Evolutionary conservation across 2,797 vertebrate genomes (phyloP).

Genomic region (Mionectes olivaceus): DNA sequence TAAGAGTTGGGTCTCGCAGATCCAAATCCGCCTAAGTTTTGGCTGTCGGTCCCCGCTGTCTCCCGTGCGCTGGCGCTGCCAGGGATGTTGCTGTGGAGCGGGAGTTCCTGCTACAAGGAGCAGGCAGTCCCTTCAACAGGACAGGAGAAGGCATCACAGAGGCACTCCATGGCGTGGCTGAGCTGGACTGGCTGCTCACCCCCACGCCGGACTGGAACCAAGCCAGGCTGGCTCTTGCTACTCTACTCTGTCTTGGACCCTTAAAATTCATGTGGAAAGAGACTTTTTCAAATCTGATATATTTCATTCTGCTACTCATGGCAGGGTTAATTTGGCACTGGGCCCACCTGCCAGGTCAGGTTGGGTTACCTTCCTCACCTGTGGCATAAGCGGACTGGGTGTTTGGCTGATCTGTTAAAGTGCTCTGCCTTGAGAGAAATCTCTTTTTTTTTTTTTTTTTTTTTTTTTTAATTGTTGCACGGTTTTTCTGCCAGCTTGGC

Average conservation of each 20-base stretch:
- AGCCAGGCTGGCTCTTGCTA: not conserved
- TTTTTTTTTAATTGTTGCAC: not conserved
- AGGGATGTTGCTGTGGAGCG: rapidly evolving
- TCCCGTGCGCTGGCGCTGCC: not conserved
- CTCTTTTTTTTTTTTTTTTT: not conserved
- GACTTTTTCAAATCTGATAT: rapidly evolving
- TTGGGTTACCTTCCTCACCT: not conserved
- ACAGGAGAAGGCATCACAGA: rapidly evolving
- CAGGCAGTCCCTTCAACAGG: rapidly evolving
- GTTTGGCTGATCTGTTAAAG: not conserved
- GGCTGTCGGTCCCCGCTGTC: not conserved
- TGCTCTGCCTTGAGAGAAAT: not conserved
- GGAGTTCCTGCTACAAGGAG: rapidly evolving
- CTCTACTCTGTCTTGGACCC: not conserved
- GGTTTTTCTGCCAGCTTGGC: slow-evolving; percentile 37
- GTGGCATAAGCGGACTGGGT: not conserved
- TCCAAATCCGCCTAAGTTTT: not conserved
- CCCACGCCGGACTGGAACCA: rapidly evolving
- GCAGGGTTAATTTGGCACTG: not conserved
- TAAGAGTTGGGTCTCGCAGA: rapidly evolving
- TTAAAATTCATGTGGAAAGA: not conserved
- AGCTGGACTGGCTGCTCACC: not conserved
- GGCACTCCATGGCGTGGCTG: rapidly evolving
- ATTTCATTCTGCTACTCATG: rapidly evolving
- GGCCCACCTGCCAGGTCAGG: not conserved